Conservation (phyloP, 2,113 vertebrate genomes). For the Dicerorhinus sumatrensis region DNA sequence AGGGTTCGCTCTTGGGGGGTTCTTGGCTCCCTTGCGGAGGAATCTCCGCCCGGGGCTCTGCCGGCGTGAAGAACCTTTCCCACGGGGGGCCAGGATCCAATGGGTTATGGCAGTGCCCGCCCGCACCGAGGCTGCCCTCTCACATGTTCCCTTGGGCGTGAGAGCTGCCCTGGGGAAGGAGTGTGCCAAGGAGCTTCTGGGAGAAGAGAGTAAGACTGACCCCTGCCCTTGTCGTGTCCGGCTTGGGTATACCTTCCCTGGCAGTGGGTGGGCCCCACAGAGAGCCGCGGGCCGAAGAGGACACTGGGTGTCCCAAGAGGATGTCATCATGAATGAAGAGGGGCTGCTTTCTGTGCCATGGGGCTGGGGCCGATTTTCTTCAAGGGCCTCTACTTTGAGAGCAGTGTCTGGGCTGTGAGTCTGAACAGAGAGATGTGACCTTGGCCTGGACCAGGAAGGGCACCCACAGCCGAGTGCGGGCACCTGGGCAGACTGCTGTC, state of each 20-base stretch:
- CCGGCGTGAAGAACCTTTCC: no score
- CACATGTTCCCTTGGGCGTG: accelerated
- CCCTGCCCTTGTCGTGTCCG: no score
- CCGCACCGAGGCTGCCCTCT: neutral
- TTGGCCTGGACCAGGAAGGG: neutral
- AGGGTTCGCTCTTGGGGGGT: no score
- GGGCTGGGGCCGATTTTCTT: neutral
- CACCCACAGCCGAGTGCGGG: accelerated
- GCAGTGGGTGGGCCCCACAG: neutral
- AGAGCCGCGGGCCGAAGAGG: neutral
- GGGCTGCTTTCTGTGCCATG: neutral
- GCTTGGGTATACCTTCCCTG: neutral
- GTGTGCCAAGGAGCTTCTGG: neutral
- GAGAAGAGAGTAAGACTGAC: neutral
- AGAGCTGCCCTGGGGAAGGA: neutral
- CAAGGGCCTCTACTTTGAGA: neutral
- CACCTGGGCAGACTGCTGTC: neutral
- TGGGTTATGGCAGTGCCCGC: no score
- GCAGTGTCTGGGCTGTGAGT: neutral
- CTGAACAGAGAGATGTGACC: neutral
- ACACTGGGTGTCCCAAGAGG: no score
- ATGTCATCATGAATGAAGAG: neutral
- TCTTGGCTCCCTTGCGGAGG: no score
- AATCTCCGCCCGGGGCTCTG: no score
- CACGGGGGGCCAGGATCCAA: no score